phyloP scores from a whole-genome alignment of 1,140 invertebrate species.

The Drosophila setifemur region DNA sequence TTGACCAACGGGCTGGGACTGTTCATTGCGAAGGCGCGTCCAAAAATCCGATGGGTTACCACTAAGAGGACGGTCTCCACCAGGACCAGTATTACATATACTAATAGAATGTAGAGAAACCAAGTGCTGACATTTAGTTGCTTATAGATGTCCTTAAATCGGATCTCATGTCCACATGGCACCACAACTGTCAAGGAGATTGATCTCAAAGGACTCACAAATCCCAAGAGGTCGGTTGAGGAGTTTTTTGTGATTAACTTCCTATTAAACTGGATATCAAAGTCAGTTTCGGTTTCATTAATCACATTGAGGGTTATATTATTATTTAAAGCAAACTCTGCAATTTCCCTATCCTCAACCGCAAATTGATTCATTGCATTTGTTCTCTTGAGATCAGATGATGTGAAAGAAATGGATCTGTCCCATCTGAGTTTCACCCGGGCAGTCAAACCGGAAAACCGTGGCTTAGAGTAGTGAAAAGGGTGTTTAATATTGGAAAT shows the following conservation, averaged over 20 bases:
- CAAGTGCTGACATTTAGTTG: neutral
- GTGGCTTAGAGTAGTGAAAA: too few species aligned
- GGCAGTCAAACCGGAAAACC: too few species aligned
- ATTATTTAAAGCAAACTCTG: neutral
- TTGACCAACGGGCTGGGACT: neutral
- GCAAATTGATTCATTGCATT: too few species aligned
- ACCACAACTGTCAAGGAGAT: constrained; percentile 3
- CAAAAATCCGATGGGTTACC: neutral
- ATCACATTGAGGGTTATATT: neutral
- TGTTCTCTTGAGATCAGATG: too few species aligned
- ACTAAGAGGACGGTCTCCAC: constrained; percentile 8
- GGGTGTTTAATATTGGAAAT: too few species aligned
- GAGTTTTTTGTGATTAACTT: neutral
- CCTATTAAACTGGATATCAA: neutral
- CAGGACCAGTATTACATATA: constrained; percentile 9
- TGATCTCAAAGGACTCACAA: neutral
- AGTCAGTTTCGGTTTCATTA: neutral
- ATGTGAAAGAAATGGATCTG: too few species aligned
- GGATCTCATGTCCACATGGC: constrained; percentile 16
- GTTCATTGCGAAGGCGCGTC: neutral
- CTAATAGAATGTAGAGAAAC: neutral
- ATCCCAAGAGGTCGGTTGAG: neutral
- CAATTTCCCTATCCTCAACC: too few species aligned
- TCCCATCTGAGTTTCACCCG: too few species aligned
- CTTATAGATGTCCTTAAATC: constrained; percentile 7